Evolutionary conservation across 2,797 vertebrate species (phyloP).

Genomic region (Acanthiza pusilla): DNA sequence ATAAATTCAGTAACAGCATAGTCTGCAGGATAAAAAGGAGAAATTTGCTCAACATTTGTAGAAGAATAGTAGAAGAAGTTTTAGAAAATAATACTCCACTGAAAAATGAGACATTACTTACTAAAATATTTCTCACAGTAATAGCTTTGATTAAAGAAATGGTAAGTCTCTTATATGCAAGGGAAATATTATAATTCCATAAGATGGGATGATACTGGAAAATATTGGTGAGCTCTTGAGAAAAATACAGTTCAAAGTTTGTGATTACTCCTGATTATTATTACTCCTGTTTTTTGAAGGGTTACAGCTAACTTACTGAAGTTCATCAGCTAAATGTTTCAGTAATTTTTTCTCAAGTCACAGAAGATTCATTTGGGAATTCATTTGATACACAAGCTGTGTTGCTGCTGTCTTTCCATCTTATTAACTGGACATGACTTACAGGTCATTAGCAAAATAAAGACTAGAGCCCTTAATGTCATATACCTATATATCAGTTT

Average conservation of each 20-base stretch:
- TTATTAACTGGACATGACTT: background rate
- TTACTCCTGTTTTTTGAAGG: background rate
- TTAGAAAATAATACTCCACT: background rate
- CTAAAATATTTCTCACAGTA: background rate
- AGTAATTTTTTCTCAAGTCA: background rate
- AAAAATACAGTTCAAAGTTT: background rate
- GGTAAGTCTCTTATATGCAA: background rate
- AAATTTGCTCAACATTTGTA: background rate
- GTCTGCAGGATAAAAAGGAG: background rate
- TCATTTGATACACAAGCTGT: background rate
- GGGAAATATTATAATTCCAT: background rate
- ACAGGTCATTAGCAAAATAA: background rate
- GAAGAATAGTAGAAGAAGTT: background rate
- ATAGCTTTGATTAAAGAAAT: background rate
- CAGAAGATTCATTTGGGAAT: background rate
- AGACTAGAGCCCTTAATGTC: background rate
- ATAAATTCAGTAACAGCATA: background rate
- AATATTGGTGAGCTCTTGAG: background rate
- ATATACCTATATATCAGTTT: rapidly evolving
- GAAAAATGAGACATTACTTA: background rate
- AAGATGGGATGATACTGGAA: background rate
- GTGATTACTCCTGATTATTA: no score
- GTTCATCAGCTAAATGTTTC: background rate
- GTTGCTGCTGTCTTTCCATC: background rate
- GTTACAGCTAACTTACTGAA: background rate